Evolutionary conservation across 2,113 vertebrate genomes (phyloP).

Genomic region (Melozone crissalis): DNA sequence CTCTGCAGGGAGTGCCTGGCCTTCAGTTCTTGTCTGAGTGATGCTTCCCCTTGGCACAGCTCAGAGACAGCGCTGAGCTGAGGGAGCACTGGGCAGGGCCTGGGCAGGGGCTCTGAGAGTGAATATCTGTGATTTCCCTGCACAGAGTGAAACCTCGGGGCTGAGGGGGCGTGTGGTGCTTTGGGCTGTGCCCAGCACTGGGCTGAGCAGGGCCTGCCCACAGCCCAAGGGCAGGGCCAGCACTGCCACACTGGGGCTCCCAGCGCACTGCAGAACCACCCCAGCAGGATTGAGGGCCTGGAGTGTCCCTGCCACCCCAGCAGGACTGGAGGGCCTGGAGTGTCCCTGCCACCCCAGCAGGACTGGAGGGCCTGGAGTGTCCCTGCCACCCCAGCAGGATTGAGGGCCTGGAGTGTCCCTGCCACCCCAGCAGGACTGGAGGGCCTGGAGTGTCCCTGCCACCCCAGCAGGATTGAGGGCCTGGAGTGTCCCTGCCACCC

Average conservation of each 20-base stretch:
- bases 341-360: too few relatives aligned
- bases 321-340: too few relatives aligned
- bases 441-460: not conserved
- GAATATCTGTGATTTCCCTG: not conserved
- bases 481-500: not conserved
- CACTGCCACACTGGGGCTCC: not conserved
- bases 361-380: not conserved
- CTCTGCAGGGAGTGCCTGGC: not conserved
- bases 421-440: not conserved
- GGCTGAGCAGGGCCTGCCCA: not conserved
- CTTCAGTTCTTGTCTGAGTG: not conserved
- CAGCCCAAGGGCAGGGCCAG: not conserved
- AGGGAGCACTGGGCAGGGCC: not conserved
- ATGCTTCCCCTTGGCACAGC: not conserved
- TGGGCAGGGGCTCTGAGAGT: rapidly evolving
- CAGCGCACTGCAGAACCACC: rapidly evolving
- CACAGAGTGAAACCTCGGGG: not conserved
- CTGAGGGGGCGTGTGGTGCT: not conserved
- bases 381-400: not conserved
- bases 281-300: not conserved
- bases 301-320: not conserved
- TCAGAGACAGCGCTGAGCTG: not conserved
- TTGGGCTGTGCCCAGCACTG: not conserved
- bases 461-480: not conserved
- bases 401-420: too few relatives aligned